A percentile compares a stretch with the other conserved stretches of the same genome.
phyloP scores from a whole-genome alignment of 2,888 invertebrate genomes.

The Philereme transversata region DNA sequence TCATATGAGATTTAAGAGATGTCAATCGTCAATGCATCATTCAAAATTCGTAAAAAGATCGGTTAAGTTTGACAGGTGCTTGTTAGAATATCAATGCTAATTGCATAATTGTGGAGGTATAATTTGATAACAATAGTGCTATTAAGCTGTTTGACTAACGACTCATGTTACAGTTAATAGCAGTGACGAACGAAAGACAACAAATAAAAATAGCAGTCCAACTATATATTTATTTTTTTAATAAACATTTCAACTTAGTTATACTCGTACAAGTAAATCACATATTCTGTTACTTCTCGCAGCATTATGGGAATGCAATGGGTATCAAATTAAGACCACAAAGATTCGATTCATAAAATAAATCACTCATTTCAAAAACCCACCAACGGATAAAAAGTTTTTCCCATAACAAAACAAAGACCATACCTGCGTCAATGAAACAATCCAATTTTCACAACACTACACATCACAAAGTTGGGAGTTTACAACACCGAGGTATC shows the following conservation, averaged over 20 bases:
- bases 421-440: conserved; percentile 33
- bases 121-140: conserved; percentile 2
- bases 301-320: conserved; percentile 3
- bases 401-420: conserved; percentile 32
- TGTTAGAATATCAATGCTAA: too few species aligned
- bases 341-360: background rate
- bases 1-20: too few species aligned
- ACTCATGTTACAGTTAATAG: conserved; percentile 4
- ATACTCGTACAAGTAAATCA: too few species aligned
- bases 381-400: conserved; percentile 8
- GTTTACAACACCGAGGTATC: conserved; percentile 15
- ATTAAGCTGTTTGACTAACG: conserved; percentile 5
- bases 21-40: too few species aligned
- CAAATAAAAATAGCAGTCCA: conserved; percentile 10
- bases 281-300: background rate
- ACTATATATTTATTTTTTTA: background rate
- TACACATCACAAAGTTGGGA: conserved; percentile 21
- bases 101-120: background rate
- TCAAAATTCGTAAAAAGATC: too few species aligned
- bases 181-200: conserved; percentile 13
- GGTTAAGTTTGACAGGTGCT: too few species aligned
- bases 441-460: conserved; percentile 39
- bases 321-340: background rate
- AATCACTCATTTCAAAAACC: background rate
- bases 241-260: background rate